Evolutionary conservation across 92 coral and sea anemone species (phyloP).

Genomic region (Epizoanthus rinbou): DNA sequence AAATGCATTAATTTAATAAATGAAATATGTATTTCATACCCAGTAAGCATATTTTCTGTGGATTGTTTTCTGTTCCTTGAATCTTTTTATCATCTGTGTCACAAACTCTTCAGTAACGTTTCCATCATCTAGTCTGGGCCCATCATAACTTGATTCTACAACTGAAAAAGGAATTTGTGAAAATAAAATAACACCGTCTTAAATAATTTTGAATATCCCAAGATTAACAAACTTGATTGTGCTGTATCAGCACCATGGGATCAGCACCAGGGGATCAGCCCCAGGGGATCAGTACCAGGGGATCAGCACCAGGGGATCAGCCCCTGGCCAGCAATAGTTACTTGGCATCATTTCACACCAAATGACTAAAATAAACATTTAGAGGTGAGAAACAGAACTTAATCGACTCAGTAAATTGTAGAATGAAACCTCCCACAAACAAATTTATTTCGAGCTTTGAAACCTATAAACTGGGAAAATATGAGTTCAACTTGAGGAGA

Average conservation of each 20-base stretch:
- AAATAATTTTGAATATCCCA: neutral
- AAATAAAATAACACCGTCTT: neutral
- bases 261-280: too few species aligned
- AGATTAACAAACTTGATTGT: neutral
- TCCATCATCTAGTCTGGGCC: conserved; percentile 80
- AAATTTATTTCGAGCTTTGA: too few species aligned
- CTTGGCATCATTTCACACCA: too few species aligned
- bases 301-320: neutral
- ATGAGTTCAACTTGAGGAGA: too few species aligned
- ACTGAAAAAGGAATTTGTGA: conserved; percentile 46
- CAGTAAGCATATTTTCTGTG: conserved; percentile 92
- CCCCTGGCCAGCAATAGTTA: neutral
- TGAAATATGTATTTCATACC: conserved; percentile 48
- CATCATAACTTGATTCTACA: conserved; percentile 88
- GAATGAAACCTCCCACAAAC: too few species aligned
- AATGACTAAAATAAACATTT: too few species aligned
- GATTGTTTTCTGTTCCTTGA: conserved; percentile 89
- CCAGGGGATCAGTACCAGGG: too few species aligned
- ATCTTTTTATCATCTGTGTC: conserved; percentile 74
- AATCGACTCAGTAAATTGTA: too few species aligned
- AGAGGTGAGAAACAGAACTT: too few species aligned
- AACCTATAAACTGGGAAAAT: too few species aligned
- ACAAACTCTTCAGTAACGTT: conserved; percentile 85
- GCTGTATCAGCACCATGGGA: neutral
- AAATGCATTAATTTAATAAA: neutral